These are phyloP conservation scores for Channa argus DNA, from an alignment of 2,113 vertebrate genomes.

Conservation along the genomic window DNA sequence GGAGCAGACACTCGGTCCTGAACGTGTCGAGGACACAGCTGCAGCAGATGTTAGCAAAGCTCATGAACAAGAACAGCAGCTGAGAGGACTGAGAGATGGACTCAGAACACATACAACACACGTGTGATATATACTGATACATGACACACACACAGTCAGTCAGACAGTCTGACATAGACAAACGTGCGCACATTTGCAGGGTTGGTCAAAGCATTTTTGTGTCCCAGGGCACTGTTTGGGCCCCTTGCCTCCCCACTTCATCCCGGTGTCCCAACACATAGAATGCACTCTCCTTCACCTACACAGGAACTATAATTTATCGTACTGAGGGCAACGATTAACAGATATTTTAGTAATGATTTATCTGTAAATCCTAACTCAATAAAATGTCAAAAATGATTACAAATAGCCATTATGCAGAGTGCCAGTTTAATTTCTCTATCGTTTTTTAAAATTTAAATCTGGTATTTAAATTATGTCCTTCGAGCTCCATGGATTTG, in stretches of 20 bases:
- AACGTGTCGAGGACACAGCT: constrained; percentile 94
- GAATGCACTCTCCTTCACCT: not conserved
- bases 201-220: constrained; percentile 14
- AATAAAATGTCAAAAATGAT: not conserved
- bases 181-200: constrained; percentile 21
- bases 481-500: not conserved
- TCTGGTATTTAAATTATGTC: no score
- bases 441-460: no score
- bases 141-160: constrained; percentile 1
- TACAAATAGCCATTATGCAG: not conserved
- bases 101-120: constrained; percentile 15
- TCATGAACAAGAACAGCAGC: constrained; percentile 96
- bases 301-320: not conserved
- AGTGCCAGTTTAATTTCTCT: not conserved
- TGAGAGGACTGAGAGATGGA: constrained; percentile 60
- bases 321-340: not conserved
- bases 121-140: not conserved
- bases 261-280: not conserved
- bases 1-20: constrained; percentile 94
- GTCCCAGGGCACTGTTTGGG: not conserved
- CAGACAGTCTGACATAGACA: not conserved
- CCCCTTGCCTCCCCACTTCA: not conserved
- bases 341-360: not conserved
- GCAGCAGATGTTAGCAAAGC: constrained; percentile 97
- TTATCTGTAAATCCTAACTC: not conserved